Evolutionary conservation across 2,797 vertebrate species (phyloP), one percentile per base, ranked within the genome.

Genomic region (Chiloscyllium punctatum): DNA sequence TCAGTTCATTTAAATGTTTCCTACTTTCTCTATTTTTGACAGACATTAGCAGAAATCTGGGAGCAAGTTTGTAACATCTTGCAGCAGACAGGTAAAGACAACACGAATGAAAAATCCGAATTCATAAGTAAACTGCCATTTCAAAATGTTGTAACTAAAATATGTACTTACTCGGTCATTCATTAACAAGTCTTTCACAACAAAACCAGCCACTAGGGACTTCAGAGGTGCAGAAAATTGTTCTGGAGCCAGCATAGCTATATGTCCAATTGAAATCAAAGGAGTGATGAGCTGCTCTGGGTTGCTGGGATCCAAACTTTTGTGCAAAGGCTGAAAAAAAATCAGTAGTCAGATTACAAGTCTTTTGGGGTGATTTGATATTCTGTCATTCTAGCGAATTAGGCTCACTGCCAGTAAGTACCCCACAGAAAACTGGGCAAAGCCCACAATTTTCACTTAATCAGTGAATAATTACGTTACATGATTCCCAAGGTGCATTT

Each of bases 111-210:
- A 86, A 82, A 95, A 57, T n/a, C 25, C 15, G 25, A 84, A 48
- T 37, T 21, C 23, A 84, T 48, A 48, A 84, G 21, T 13, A 37
- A 66, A n/a, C 37, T 68, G 25, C 51, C 27, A 16, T 23, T 95
- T 95, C 95, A 71, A 92, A 18, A 95, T n/a, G 21, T 42, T 23
- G 53, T 94, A 62, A 90, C 91, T 87, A 87, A 69, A 68, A 15
- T 48, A 8, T 95, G 94, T 96, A 97, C 97, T 97, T 97, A 99
- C 99, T 98, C 98, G 97, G 97, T 99, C 99, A 0, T 98, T 99
- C 99, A 99, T 99, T 95, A 99, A 98, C 96, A 99, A 98, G 96
- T 99, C 99, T 97, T 99, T 99, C 96, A 99, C 99, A 66, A 99
- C 99, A 96, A 99, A 99, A 97, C 99, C 99, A 96, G 99, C 99